Base-by-base conservation (phyloP, 1,140 invertebrate genomes). In the Drosophila tani region DNA sequence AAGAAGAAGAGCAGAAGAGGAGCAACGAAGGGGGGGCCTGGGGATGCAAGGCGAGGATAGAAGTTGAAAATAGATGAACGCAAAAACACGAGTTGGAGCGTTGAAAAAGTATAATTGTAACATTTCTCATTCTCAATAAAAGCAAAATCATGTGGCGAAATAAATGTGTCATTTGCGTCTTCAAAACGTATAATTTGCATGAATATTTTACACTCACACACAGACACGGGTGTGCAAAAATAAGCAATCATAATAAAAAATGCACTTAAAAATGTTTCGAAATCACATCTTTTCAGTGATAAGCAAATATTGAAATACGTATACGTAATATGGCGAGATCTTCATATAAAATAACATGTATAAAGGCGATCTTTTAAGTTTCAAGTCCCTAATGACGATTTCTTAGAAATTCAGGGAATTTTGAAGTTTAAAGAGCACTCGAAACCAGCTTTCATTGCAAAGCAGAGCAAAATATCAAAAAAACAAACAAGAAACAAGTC, bases 401-500 rank as follows among this genome's bases (percentile, higher is more conserved):
- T 49, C 15, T 21, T 19, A 67, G 41, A 55, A 60, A 49, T 76
- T 76, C 17, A 15, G 47, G 43, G 55, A 67, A 40, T 65, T 60
- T 75, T 21, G 12, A 53, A 63, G 27, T 15, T 75, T 27, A 8
- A 51, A 47, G 32, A 56, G 59, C 73, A 75, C 58, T 76, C 8
- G 50, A 79, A 80, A 56, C 63, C 62, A 40, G 65, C 67, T 62
- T 81, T 75, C 57, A 77, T 76, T 76, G 43, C 17, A 41, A 29
- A 57, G 27, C 67, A 51, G 14, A 24, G 35, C 35, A 27, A 47
- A 35, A 27, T 32, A 32, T 62, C 21, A 59, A 45, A 49, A 24
- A 45, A 60, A 24, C 46, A 56, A 24, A 64, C 62, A 29, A 47
- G 58, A 38, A 84, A 79, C 80, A 66, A 66, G 59, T 41, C 40